These are phyloP conservation scores for Ashinkailepas kermadecensis DNA, from an alignment of 2,888 invertebrate species.

Conservation along the genomic window DNA sequence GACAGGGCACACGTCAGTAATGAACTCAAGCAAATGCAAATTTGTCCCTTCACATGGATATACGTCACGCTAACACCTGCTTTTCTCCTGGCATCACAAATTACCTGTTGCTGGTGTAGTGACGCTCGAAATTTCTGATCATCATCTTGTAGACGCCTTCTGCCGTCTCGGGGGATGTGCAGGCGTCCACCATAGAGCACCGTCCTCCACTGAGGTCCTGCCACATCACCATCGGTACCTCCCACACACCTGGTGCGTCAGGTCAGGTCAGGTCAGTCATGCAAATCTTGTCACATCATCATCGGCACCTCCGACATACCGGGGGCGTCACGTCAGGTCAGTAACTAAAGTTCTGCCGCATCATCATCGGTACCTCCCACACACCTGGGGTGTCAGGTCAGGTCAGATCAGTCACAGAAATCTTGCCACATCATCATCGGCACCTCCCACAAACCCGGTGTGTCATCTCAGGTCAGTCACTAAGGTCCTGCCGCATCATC, in stretches of 20 bases:
- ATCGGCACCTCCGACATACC: constrained; percentile 85
- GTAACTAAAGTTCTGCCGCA: constrained; percentile 91
- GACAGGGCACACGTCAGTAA: no score
- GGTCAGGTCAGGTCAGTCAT: not conserved
- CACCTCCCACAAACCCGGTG: not conserved
- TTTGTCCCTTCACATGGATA: no score
- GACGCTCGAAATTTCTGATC: constrained; percentile 87
- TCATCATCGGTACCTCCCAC: constrained; percentile 95
- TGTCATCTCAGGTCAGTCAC: no score
- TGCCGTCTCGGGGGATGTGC: constrained; percentile 79
- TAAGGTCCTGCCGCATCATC: constrained; percentile 96
- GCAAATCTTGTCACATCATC: not conserved
- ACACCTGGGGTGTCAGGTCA: constrained; percentile 50
- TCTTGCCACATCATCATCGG: not conserved
- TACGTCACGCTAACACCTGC: no score
- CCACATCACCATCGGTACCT: constrained; percentile 97
- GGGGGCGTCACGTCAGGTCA: constrained; percentile 35
- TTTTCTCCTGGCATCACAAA: not conserved
- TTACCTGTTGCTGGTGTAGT: constrained; percentile 82
- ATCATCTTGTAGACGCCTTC: constrained; percentile 88
- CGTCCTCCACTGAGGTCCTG: constrained; percentile 88
- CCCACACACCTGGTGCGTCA: constrained; percentile 64
- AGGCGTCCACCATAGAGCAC: constrained; percentile 92
- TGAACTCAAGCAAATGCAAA: no score
- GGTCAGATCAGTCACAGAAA: not conserved